Percentiles rank a stretch among this genome's conserved stretches.
phyloP scores from a whole-genome alignment of 92 coral and sea anemone species.

The Porites lobata region DNA sequence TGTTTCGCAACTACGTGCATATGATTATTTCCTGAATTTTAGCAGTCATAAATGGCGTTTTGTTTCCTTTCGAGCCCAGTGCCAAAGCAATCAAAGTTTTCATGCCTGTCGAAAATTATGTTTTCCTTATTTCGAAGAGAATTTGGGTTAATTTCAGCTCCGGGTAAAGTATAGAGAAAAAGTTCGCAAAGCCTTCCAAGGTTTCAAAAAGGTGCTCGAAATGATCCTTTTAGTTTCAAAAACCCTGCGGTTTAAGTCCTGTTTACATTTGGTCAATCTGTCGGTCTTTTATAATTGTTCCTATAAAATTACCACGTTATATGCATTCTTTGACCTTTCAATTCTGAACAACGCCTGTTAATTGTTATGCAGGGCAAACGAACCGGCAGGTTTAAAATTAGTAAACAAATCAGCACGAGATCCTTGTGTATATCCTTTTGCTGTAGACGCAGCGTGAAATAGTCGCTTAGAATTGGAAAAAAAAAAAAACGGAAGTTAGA shows the following conservation, averaged over 20 bases:
- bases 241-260: conserved; percentile 14
- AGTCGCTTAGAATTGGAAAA: no score
- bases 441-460: no score
- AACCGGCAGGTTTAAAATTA: no score
- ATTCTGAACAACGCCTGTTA: not conserved
- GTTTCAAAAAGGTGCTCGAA: not conserved
- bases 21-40: conserved; percentile 17
- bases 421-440: no score
- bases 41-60: not conserved
- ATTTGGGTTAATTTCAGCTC: not conserved
- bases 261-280: conserved; percentile 9
- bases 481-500: no score
- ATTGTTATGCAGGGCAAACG: not conserved
- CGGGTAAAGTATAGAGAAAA: not conserved
- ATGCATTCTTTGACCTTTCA: not conserved
- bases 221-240: not conserved
- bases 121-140: not conserved
- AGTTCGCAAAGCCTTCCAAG: not conserved
- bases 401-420: no score
- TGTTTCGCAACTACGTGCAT: not conserved
- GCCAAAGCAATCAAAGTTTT: not conserved
- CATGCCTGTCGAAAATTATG: not conserved
- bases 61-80: not conserved
- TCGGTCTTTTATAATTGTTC: not conserved
- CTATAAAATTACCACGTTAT: not conserved